Conservation (phyloP, 2,113 vertebrate species). For the Marmota monax region DNA sequence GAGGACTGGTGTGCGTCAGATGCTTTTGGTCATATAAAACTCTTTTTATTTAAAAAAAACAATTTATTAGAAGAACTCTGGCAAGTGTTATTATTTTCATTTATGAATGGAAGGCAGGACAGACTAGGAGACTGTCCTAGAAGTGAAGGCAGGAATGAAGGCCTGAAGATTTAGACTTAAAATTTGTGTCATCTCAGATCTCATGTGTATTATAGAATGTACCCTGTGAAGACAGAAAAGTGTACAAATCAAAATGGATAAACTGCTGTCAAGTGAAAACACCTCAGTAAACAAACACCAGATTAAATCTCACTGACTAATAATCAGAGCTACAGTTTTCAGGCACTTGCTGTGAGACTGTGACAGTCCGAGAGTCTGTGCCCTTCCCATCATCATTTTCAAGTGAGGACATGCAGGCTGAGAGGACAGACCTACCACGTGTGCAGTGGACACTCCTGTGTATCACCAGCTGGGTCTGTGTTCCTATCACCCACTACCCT, state of each 20-base stretch:
- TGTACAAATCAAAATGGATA: rapidly evolving
- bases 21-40: not conserved
- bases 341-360: not conserved
- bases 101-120: not conserved
- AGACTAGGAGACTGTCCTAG: not conserved
- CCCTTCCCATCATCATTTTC: not conserved
- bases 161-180: not conserved
- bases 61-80: not conserved
- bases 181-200: not conserved
- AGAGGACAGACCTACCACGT: too few species aligned
- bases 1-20: not conserved
- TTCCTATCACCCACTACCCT: rapidly evolving
- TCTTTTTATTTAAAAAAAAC: too few species aligned
- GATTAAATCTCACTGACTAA: not conserved
- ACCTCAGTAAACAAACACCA: rapidly evolving
- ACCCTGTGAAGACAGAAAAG: not conserved
- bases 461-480: too few species aligned
- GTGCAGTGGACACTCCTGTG: not conserved
- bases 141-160: too few species aligned
- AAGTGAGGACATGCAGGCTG: not conserved
- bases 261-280: not conserved
- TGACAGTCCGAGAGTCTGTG: not conserved
- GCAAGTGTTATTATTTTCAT: not conserved
- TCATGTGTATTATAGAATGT: rapidly evolving
- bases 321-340: not conserved